phyloP scores from a whole-genome alignment of 2,797 vertebrate genomes.

The Crocodylus rhombifer region DNA sequence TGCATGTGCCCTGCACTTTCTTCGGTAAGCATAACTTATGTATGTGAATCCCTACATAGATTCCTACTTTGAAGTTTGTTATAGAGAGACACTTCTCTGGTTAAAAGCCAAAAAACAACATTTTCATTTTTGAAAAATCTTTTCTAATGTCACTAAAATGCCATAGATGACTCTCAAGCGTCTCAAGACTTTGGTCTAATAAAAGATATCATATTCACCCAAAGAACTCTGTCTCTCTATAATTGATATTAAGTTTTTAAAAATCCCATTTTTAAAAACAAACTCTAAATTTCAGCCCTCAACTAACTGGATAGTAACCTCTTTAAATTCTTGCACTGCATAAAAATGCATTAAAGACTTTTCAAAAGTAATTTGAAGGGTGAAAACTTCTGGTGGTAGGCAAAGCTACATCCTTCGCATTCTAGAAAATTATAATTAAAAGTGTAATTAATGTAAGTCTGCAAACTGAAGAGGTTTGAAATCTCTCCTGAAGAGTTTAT shows the following conservation, averaged over 20 bases:
- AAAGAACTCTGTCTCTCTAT: too few species aligned
- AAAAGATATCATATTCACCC: neutral
- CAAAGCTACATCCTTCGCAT: slow-evolving; percentile 33
- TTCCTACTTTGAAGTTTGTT: rapidly evolving
- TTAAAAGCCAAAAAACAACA: neutral
- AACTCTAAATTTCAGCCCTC: neutral
- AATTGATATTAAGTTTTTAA: neutral
- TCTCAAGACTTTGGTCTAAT: neutral
- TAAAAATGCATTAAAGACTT: neutral
- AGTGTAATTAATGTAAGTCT: slow-evolving; percentile 62
- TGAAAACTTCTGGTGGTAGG: neutral
- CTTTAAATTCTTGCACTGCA: neutral
- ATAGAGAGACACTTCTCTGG: neutral
- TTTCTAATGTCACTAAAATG: too few species aligned
- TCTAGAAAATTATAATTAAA: slow-evolving; percentile 24
- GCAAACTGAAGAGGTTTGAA: slow-evolving; percentile 50
- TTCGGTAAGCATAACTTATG: neutral
- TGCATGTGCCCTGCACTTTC: neutral
- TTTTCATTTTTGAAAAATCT: too few species aligned
- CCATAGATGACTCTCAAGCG: neutral
- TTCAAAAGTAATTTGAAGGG: slow-evolving; percentile 5
- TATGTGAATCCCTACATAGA: neutral
- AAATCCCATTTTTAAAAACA: neutral
- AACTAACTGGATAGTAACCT: neutral
- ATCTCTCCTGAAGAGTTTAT: slow-evolving; percentile 54